Percentiles rank a stretch among this genome's conserved stretches.
phyloP scores from a whole-genome alignment of 2,797 vertebrate species.

The Tolypeutes matacus region DNA sequence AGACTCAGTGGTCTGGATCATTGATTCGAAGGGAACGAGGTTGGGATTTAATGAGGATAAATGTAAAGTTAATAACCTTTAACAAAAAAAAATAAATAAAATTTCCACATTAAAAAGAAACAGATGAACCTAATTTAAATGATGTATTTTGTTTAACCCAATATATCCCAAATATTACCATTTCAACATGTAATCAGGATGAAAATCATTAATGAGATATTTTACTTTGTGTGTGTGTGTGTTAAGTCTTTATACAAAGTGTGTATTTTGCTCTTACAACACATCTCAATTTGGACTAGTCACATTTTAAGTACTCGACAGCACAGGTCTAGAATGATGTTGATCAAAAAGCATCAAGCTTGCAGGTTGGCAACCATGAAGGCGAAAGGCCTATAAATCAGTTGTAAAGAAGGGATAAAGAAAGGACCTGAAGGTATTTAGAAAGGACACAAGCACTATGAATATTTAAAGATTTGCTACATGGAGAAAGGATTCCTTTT shows the following conservation, averaged over 20 bases:
- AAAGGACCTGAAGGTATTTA: neutral
- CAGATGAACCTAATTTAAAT: neutral
- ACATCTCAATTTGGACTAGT: neutral
- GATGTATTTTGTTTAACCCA: neutral
- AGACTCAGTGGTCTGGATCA: neutral
- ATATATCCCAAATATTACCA: neutral
- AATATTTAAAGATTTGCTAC: neutral
- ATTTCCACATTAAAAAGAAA: neutral
- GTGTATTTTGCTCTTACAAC: neutral
- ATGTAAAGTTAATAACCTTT: neutral
- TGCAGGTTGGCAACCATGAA: neutral
- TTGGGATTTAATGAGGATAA: neutral
- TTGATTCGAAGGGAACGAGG: conserved; percentile 14
- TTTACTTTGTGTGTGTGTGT: neutral
- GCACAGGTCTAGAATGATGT: neutral
- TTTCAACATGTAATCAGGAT: neutral
- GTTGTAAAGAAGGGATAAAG: neutral
- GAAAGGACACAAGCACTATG: neutral
- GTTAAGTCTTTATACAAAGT: neutral
- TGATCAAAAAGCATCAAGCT: neutral
- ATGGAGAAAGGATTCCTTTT: neutral
- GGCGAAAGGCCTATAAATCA: neutral
- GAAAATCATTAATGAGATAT: neutral
- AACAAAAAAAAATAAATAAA: neutral
- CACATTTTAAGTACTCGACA: neutral